These are phyloP conservation scores for Cryptotis parvus DNA, from an alignment of 2,113 vertebrate genomes.

Conservation along the genomic window DNA sequence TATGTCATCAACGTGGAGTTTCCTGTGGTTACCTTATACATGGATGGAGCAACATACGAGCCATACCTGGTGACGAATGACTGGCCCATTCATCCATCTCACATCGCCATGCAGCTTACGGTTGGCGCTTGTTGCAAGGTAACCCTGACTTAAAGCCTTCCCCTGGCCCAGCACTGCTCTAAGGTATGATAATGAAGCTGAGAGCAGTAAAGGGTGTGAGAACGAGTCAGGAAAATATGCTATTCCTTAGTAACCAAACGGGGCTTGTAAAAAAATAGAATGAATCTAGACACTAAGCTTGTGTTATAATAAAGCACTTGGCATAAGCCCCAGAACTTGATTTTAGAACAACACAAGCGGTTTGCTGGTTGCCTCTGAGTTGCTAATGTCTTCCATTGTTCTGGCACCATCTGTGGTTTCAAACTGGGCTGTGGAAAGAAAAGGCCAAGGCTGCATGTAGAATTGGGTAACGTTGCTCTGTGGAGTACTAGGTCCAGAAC, in stretches of 20 bases:
- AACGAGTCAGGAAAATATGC: not conserved
- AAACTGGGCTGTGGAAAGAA: not conserved
- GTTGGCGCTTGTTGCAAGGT: constrained; percentile 99
- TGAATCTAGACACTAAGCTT: not conserved
- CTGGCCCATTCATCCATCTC: constrained; percentile 98
- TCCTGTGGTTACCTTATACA: constrained; percentile 95
- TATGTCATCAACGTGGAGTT: constrained; percentile 98
- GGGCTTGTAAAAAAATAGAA: not conserved
- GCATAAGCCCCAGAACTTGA: constrained; percentile 45
- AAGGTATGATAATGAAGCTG: not conserved
- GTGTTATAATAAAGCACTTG: not conserved
- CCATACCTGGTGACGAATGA: constrained; percentile 99
- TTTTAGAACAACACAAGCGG: constrained; percentile 29
- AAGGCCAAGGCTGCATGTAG: not conserved
- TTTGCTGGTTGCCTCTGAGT: constrained; percentile 31
- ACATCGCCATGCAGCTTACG: constrained; percentile 97
- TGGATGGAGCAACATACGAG: constrained; percentile 96
- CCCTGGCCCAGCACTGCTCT: fast-evolving
- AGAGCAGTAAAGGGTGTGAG: not conserved
- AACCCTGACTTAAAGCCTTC: constrained; percentile 34
- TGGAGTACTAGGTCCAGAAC: not conserved
- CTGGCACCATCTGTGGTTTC: not conserved
- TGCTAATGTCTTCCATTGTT: constrained; percentile 26
- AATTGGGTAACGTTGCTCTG: not conserved
- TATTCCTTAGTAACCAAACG: constrained; percentile 20